Evolutionary conservation across 2,113 vertebrate species (phyloP), one percentile per base, ranked within the genome.

Genomic region (Onychostruthus taczanowskii): DNA sequence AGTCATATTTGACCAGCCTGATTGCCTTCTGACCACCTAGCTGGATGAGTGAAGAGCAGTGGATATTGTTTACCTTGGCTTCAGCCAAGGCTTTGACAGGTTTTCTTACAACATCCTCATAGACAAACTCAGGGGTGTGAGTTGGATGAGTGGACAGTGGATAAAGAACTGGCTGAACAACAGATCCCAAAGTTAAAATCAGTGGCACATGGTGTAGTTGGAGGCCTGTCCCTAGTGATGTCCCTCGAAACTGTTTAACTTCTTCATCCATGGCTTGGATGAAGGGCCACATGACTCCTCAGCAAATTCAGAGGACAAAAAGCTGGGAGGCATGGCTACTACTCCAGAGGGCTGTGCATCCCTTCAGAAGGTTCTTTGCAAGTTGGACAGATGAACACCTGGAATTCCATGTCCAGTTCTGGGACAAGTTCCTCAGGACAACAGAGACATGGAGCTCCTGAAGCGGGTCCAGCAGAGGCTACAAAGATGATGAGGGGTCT

Each of bases 271-370:
- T 43, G 14, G 23, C 44, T 28, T 37, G 37, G 6, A 18, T 56
- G 49, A 49, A 31, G 30, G 56, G 20, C 1, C 26, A 31, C 30
- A 21, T 18, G 16, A 20, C 20, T 64, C 7, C 49, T 64, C 31
- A 56, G 30, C 35, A 72, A 21, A 13, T 31, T 56, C n/a, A 63
- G 2, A 43, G 22, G 4, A 43, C 21, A 35, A 24, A 49, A 4
- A 80, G 14, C 4, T 49, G 26, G 21, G 35, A 9, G 0, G 6
- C 56, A 15, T 12, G 14, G 26, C 21, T 1, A 0, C 8, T 5
- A 17, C 13, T 19, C 26, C 1, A 0, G 21, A 31, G 26, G 0
- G 43, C 26, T 58, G 26, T 49, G 11, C 43, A 31, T 11, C 26
- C 58, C 50, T 72, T 72, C 58, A 64, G 35, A 64, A 49, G 21